Evolutionary conservation across 1,140 invertebrate species (phyloP), one percentile per base, ranked within the genome.

Genomic region (Pogonomyrmex barbatus): DNA sequence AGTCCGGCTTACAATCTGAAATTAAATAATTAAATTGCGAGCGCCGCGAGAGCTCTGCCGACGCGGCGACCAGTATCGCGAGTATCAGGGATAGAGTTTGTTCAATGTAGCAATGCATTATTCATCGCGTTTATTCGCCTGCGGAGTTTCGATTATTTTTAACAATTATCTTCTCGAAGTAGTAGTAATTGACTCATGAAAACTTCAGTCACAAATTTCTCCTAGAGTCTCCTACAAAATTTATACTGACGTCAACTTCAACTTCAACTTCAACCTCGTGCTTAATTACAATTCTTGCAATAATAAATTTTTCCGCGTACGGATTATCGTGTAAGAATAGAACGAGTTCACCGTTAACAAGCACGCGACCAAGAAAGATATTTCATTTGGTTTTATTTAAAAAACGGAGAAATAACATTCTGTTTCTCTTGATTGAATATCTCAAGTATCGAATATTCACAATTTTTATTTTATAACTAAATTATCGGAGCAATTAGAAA

Each of bases 11-110:
- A 62, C 52, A 60, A 67, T 82, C 47, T 82, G 63, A 79, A 82
- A 86, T 86, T 82, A 86, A 52, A 56, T 86, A 86, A 86, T 86
- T 86, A 86, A 86, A 82, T 86, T 82, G 76, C 58, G 52, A 79
- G 42, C 52, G 60, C 47, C 56, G 76, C 84, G 56, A 68, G 42
- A 75, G 54, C 60, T 82, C 67, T 30, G 50, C 60, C 83, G 50
- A 62, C 62, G 63, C 52, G 42, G 24, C 47, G 65, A 39, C 68
- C 30, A 58, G 45, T 81, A 68, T 67, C 84, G 76, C 75, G 76
- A 67, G 14, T 81, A 85, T 85, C 84, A 68, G 17, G 76, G n/a
- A 81, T 81, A 56, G 76, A 85, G 75, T 85, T 79, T 79, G 50
- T 70, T 68, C 60, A 85, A 79, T 60, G 75, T 78, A 62, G 50